Evolutionary conservation across 2,888 invertebrate genomes (phyloP).

Genomic region (Drosophila picticornis): DNA sequence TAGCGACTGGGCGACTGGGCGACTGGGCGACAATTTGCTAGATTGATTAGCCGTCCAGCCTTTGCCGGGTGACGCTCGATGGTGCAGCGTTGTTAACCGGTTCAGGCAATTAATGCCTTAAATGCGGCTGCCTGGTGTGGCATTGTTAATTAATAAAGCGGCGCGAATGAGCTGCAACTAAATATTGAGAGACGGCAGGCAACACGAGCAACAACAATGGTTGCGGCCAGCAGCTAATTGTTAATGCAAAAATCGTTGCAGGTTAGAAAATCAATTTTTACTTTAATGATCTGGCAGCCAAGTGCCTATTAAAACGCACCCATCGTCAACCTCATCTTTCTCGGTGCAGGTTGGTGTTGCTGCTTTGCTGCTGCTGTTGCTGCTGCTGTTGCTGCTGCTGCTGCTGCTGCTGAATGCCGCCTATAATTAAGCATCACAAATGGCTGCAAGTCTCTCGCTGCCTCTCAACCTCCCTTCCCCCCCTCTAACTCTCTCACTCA

Average conservation of each 20-base stretch:
- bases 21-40: slow-evolving; percentile 80
- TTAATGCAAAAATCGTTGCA: slow-evolving; percentile 80
- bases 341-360: neutral
- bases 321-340: slow-evolving; percentile 31
- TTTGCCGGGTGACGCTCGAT: slow-evolving; percentile 16
- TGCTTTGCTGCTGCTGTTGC: neutral
- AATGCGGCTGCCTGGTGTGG: slow-evolving; percentile 78
- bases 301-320: slow-evolving; percentile 69
- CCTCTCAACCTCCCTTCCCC: neutral
- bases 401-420: slow-evolving; percentile 27
- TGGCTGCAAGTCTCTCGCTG: slow-evolving; percentile 31
- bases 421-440: slow-evolving; percentile 58
- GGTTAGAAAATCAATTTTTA: slow-evolving; percentile 81
- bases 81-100: slow-evolving; percentile 51
- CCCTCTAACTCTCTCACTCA: neutral
- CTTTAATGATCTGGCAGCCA: slow-evolving; percentile 76
- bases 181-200: neutral
- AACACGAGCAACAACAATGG: slow-evolving; percentile 3
- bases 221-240: slow-evolving; percentile 56
- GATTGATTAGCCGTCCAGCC: slow-evolving; percentile 76
- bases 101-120: slow-evolving; percentile 77
- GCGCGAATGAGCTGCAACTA: slow-evolving; percentile 49
- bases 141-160: slow-evolving; percentile 80
- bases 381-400: neutral
- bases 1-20: slow-evolving; percentile 45